Evolutionary conservation across 2,888 invertebrate species (phyloP).

Genomic region (Parochlus steinenii): DNA sequence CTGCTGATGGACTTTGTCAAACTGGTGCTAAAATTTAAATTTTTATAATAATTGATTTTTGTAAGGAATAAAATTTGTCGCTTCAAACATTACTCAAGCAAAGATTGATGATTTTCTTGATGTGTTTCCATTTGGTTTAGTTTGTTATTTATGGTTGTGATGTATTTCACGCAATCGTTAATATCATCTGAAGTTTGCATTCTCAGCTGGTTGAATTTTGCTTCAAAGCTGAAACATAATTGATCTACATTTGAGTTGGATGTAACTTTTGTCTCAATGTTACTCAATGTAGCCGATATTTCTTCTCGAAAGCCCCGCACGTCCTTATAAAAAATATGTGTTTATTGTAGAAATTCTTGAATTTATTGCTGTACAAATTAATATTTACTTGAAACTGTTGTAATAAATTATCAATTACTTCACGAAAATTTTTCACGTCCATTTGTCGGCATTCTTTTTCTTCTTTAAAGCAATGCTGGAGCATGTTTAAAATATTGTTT

Average conservation of each 20-base stretch:
- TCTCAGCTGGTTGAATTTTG: no score
- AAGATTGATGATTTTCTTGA: slow-evolving; percentile 4
- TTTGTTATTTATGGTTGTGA: slow-evolving; percentile 10
- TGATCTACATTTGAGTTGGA: neutral
- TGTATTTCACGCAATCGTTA: slow-evolving; percentile 11
- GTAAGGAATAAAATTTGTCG: neutral
- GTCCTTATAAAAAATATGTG: slow-evolving; percentile 8
- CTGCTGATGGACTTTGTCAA: slow-evolving; percentile 9
- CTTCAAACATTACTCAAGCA: slow-evolving; percentile 2
- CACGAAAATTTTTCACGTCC: slow-evolving; percentile 37
- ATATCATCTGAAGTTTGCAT: slow-evolving; percentile 11
- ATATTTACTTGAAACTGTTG: slow-evolving; percentile 31
- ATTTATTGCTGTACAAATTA: slow-evolving; percentile 5
- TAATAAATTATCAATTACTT: slow-evolving; percentile 35
- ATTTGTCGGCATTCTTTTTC: slow-evolving; percentile 34
- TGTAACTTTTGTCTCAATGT: slow-evolving; percentile 1
- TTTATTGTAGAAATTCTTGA: neutral
- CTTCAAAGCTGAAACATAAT: neutral
- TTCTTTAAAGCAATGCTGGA: slow-evolving; percentile 34
- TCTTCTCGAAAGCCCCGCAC: slow-evolving; percentile 14
- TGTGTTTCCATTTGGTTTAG: slow-evolving; percentile 7
- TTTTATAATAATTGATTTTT: neutral
- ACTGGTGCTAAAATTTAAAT: slow-evolving; percentile 4
- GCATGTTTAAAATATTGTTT: slow-evolving; percentile 26
- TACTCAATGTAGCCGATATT: slow-evolving; percentile 9